phyloP scores from a whole-genome alignment of 2,888 invertebrate species.

The Ichneumoninae sp. region DNA sequence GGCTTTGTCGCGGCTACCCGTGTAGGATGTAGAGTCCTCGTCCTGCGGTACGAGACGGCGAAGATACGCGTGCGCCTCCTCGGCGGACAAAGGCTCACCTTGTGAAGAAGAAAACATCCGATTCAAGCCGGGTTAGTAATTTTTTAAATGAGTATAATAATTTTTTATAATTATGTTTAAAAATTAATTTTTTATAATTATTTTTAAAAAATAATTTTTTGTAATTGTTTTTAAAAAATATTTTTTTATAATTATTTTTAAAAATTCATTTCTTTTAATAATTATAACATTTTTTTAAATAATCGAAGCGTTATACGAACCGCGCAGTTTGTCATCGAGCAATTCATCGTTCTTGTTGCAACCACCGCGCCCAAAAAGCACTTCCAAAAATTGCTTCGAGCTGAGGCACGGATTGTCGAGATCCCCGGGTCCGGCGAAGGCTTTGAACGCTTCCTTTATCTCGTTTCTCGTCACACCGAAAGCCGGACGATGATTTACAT shows the following conservation, averaged over 20 bases:
- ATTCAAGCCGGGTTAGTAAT: neutral
- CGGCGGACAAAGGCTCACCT: conserved; percentile 74
- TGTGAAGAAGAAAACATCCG: neutral
- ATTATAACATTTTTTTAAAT: too few relatives aligned
- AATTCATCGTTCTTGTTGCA: neutral
- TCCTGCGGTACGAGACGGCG: conserved; percentile 69
- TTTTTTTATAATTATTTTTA: neutral
- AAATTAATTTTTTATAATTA: neutral
- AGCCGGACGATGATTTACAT: conserved; percentile 88
- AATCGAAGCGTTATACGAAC: conserved; percentile 48
- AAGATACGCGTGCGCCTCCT: conserved; percentile 74
- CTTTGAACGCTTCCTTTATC: conserved; percentile 85
- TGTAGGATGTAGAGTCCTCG: conserved; percentile 54
- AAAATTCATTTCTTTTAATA: too few relatives aligned
- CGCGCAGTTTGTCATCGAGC: conserved; percentile 45
- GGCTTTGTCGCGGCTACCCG: conserved; percentile 39
- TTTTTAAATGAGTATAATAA: neutral
- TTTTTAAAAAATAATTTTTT: conserved; percentile 6
- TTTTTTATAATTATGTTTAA: conserved; percentile 15
- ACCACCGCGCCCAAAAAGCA: conserved; percentile 82
- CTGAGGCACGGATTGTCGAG: conserved; percentile 77
- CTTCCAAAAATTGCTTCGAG: conserved; percentile 84
- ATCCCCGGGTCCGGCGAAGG: conserved; percentile 81
- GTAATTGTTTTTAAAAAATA: neutral
- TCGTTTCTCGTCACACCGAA: conserved; percentile 85